Evolutionary conservation across 2,797 vertebrate species (phyloP).

Genomic region (Ataeniobius toweri): DNA sequence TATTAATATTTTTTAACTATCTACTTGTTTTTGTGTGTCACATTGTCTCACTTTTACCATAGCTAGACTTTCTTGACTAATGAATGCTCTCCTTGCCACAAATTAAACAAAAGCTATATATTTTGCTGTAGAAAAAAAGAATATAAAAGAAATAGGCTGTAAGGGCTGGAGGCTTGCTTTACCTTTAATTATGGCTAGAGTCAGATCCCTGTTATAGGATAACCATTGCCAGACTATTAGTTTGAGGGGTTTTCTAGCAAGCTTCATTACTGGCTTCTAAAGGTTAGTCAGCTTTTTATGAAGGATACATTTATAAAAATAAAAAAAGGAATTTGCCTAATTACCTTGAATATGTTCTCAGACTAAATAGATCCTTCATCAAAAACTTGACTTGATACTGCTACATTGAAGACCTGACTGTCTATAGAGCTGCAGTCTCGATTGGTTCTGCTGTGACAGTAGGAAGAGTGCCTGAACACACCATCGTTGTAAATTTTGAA

Average conservation of each 20-base stretch:
- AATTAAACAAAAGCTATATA: neutral
- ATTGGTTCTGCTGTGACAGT: conserved; percentile 3
- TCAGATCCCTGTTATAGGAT: neutral
- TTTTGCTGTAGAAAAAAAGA: neutral
- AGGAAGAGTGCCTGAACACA: neutral
- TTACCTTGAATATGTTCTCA: neutral
- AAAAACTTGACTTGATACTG: neutral
- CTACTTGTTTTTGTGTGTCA: neutral
- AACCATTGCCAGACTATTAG: neutral
- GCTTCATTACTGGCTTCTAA: neutral
- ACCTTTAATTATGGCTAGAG: neutral
- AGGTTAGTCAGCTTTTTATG: neutral
- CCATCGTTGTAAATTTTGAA: neutral
- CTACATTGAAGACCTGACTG: neutral
- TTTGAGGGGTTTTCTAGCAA: neutral
- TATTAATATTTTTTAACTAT: neutral
- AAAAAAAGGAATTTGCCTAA: neutral
- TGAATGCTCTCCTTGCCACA: neutral
- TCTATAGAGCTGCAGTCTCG: neutral
- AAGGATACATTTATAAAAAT: too few relatives aligned
- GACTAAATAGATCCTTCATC: neutral
- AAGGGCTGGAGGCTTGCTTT: neutral
- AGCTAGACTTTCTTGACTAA: neutral
- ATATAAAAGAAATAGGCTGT: neutral
- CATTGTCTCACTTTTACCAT: neutral